Conservation (phyloP, 2,888 invertebrate genomes). For the Noctua fimbriata region DNA sequence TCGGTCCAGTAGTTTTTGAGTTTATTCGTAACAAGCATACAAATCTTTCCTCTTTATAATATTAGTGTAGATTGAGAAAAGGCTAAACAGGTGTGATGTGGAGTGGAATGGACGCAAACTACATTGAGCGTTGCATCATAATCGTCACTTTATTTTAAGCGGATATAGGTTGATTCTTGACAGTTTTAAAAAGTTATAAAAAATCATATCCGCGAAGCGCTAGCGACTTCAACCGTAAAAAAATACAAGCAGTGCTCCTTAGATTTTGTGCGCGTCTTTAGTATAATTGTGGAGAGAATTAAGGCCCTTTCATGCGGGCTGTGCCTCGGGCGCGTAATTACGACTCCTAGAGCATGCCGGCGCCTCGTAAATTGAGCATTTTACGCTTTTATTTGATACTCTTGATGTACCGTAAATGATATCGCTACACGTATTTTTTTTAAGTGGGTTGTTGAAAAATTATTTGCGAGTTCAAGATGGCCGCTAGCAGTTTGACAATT, state of each 20-base stretch:
- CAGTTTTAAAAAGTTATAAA: background rate
- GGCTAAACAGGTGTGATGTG: background rate
- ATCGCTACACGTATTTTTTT: slow-evolving; percentile 34
- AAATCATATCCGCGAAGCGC: background rate
- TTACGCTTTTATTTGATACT: slow-evolving; percentile 59
- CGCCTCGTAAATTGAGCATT: slow-evolving; percentile 54
- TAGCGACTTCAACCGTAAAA: slow-evolving; percentile 44
- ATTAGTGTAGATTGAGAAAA: too few species aligned
- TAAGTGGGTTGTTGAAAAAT: background rate
- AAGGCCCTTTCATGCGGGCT: slow-evolving; percentile 69
- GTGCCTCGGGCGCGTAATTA: slow-evolving; percentile 64
- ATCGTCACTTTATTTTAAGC: background rate
- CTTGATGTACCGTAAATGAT: slow-evolving; percentile 51
- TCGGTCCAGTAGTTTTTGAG: too few species aligned
- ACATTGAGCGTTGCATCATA: background rate
- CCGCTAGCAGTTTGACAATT: background rate
- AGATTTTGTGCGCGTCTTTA: slow-evolving; percentile 68
- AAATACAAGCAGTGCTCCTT: slow-evolving; percentile 65
- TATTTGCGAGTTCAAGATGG: slow-evolving; percentile 4
- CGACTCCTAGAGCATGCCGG: slow-evolving; percentile 38
- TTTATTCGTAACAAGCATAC: too few species aligned
- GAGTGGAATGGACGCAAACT: too few species aligned
- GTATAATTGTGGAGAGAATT: slow-evolving; percentile 74
- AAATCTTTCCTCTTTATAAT: too few species aligned
- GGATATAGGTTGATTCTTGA: background rate